Conservation (phyloP, 2,888 invertebrate genomes). For the Cryptops parisi region DNA sequence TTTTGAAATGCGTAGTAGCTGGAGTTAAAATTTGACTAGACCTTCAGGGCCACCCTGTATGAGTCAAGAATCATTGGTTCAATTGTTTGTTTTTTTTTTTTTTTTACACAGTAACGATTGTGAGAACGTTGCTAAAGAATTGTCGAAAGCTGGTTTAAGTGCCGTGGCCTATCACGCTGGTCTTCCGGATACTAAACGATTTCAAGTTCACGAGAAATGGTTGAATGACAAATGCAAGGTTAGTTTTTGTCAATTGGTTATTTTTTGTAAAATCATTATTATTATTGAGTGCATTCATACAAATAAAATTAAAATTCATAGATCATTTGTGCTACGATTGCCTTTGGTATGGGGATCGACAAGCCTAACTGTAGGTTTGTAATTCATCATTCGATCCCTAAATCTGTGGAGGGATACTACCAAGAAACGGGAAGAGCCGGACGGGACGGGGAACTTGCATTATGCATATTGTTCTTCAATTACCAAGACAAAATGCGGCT, state of each 20-base stretch:
- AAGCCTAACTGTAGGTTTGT: slow-evolving; percentile 89
- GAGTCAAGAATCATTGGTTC: too few species aligned
- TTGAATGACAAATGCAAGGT: slow-evolving; percentile 59
- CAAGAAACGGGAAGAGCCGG: slow-evolving; percentile 97
- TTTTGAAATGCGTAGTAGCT: too few species aligned
- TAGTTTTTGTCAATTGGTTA: slow-evolving; percentile 3
- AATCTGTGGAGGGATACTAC: slow-evolving; percentile 92
- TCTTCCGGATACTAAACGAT: slow-evolving; percentile 50
- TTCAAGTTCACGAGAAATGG: slow-evolving; percentile 68
- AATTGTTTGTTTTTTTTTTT: too few species aligned
- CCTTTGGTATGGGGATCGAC: slow-evolving; percentile 99
- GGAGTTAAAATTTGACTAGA: too few species aligned
- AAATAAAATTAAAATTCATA: too few species aligned
- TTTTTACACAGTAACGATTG: slow-evolving; percentile 78
- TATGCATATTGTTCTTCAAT: slow-evolving; percentile 76
- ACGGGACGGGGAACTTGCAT: slow-evolving; percentile 70
- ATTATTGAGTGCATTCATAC: too few species aligned
- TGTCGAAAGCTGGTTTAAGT: slow-evolving; percentile 44
- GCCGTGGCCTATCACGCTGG: slow-evolving; percentile 86
- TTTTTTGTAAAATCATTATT: not conserved
- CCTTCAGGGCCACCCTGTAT: too few species aligned
- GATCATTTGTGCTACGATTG: slow-evolving; percentile 66
- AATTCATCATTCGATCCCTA: slow-evolving; percentile 81
- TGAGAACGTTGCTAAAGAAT: slow-evolving; percentile 53
- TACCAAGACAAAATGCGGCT: slow-evolving; percentile 64